Percentiles rank a stretch among this genome's conserved stretches.
These are phyloP conservation scores for Peromyscus maniculatus DNA, from an alignment of 2,113 vertebrate genomes.

Conservation along the genomic window DNA sequence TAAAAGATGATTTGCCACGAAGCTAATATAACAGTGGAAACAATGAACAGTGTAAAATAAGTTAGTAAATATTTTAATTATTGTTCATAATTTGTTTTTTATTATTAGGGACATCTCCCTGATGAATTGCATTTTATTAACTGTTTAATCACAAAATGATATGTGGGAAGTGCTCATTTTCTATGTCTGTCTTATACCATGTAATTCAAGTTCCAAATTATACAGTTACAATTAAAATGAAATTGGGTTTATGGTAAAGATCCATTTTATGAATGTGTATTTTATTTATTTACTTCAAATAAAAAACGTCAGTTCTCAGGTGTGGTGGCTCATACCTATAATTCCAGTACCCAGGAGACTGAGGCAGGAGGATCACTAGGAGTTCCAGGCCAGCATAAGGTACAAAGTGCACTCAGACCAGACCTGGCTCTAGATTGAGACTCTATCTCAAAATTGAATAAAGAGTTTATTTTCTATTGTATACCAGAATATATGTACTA, in stretches of 20 bases:
- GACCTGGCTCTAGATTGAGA: neutral
- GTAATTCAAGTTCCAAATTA: slow-evolving; percentile 31
- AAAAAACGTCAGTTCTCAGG: neutral
- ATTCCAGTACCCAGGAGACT: neutral
- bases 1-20: neutral
- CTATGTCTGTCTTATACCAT: neutral
- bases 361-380: neutral
- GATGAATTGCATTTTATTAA: neutral
- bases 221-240: neutral
- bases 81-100: slow-evolving; percentile 22
- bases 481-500: neutral
- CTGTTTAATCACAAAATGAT: slow-evolving; percentile 9
- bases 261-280: neutral
- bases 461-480: neutral
- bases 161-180: neutral
- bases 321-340: neutral
- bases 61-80: slow-evolving; percentile 42
- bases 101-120: neutral
- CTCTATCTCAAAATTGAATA: neutral
- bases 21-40: neutral
- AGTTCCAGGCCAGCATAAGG: neutral
- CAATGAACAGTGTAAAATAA: slow-evolving; percentile 1
- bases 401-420: neutral
- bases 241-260: slow-evolving; percentile 5
- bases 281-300: slow-evolving; percentile 45